A percentile compares a stretch with the other conserved stretches of the same genome.
Evolutionary conservation across 30 jellyfish, hydroid and myxozoan genomes (phyloP).

Genomic region (Phacellophora camtschatica): DNA sequence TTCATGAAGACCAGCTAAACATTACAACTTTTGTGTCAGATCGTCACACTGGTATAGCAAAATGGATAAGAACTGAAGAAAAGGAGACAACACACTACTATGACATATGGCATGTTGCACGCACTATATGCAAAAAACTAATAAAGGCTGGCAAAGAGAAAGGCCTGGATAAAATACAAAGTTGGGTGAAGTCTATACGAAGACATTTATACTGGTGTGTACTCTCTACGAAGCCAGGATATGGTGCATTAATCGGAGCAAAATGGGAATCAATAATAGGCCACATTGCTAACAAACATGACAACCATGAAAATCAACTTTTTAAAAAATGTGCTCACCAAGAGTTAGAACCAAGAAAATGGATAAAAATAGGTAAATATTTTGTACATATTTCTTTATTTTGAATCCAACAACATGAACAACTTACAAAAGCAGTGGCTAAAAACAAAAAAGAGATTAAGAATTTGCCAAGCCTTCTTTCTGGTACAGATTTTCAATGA

Average conservation of each 20-base stretch:
- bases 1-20: not conserved
- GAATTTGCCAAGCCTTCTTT: too few relatives aligned
- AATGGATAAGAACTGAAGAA: not conserved
- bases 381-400: too few relatives aligned
- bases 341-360: not conserved
- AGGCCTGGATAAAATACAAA: not conserved
- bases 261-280: constrained; percentile 27
- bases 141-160: constrained; percentile 4
- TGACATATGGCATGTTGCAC: constrained; percentile 41
- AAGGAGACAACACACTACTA: constrained; percentile 8
- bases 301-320: constrained; percentile 3
- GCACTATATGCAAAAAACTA: constrained; percentile 1
- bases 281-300: constrained; percentile 12
- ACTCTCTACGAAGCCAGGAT: constrained; percentile 33
- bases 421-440: too few relatives aligned
- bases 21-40: constrained; percentile 9
- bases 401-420: too few relatives aligned
- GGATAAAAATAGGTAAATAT: constrained; percentile 21
- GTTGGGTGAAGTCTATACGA: constrained; percentile 23
- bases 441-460: too few relatives aligned
- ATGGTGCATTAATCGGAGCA: constrained; percentile 11
- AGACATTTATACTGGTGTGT: constrained; percentile 35
- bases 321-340: constrained; percentile 1
- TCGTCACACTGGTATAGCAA: constrained; percentile 29
- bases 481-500: too few relatives aligned